Base-by-base conservation (phyloP, 1,140 invertebrate species). In the Cydia splendana region DNA sequence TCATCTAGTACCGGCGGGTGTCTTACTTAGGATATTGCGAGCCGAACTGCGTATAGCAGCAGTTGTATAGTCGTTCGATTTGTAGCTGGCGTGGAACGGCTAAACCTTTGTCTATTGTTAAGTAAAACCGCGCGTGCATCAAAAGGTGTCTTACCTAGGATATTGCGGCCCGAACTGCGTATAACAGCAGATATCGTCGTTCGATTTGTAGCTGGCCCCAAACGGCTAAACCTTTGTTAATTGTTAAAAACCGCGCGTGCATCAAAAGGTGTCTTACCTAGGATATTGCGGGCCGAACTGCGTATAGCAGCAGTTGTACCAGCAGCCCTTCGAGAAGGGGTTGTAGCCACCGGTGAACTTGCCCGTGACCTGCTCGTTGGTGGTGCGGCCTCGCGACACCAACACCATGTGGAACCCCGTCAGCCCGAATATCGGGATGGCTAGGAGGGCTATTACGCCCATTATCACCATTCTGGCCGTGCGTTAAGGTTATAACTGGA, bases 351-450 rank as follows among this genome's bases (percentile, higher is more conserved):
- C 98, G 90, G 98, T 98, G 94, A 99, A 99, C 95, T 99, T 99
- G 57, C 98, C 98, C 4, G 99, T 99, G 45, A 99, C 98, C 95
- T 99, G 99, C 94, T 99, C 99, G 94, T 99, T 99, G 77, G 99
- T 99, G n/a, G 99, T 99, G 77, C 99, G 95, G n/a, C 99, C 99
- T 85, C 98, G 95, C 15, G 98, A 97, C 62, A 99, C 98, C 77
- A 99, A 95, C 81, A 99, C 96, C 94, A 99, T 96, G 93, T 99
- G 99, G 94, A 99, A 99, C 74, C 97, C 97, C 77, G 98, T 99
- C 81, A 99, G 94, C 82, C 99, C 99, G 93, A 98, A 97, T 81
- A 99, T 99, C 79, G 99, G 99, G 90, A 99, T 98, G 82, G 98
- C 96, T 78, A 99, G 93, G 76, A 99, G 89, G 24, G 96, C 95